Percentiles rank a stretch among this genome's conserved stretches.
Evolutionary conservation across 2,113 vertebrate species (phyloP).

Genomic region (Xiphophorus hellerii): DNA sequence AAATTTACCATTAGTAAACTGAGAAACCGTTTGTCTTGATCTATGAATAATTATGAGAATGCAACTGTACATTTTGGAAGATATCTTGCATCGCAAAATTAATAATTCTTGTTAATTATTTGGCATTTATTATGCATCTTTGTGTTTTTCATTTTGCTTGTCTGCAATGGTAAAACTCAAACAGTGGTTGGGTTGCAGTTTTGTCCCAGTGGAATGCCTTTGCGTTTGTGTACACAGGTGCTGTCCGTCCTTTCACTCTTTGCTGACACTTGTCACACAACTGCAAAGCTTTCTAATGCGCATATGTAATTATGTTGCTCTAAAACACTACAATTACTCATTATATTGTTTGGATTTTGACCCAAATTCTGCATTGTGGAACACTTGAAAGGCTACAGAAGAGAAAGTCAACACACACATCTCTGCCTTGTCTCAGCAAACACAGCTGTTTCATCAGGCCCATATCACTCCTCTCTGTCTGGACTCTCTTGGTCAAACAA

Average conservation of each 20-base stretch:
- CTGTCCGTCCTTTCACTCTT: constrained; percentile 6
- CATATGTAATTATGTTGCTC: too few species aligned
- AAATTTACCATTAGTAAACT: constrained; percentile 25
- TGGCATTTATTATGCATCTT: constrained; percentile 21
- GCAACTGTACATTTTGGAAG: constrained; percentile 25
- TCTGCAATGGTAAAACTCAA: constrained; percentile 67
- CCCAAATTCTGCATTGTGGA: constrained; percentile 36
- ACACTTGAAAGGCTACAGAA: constrained; percentile 32
- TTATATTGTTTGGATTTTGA: constrained; percentile 7
- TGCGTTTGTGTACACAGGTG: constrained; percentile 58
- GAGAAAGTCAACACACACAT: constrained; percentile 47
- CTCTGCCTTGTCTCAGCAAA: constrained; percentile 63
- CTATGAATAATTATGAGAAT: constrained; percentile 19
- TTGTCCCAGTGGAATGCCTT: constrained; percentile 44
- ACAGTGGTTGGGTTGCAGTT: constrained; percentile 35
- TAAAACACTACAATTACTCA: background rate
- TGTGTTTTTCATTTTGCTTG: constrained; percentile 15
- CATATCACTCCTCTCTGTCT: constrained; percentile 46
- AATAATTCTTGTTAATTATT: background rate
- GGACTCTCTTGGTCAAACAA: constrained; percentile 50
- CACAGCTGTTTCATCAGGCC: constrained; percentile 69
- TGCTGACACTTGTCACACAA: too few species aligned
- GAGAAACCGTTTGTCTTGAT: constrained; percentile 2
- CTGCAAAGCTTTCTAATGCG: too few species aligned
- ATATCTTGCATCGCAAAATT: background rate